Percentiles rank a stretch among this genome's conserved stretches.
Evolutionary conservation across 2,113 vertebrate genomes (phyloP).

Genomic region (Eclectus roratus): DNA sequence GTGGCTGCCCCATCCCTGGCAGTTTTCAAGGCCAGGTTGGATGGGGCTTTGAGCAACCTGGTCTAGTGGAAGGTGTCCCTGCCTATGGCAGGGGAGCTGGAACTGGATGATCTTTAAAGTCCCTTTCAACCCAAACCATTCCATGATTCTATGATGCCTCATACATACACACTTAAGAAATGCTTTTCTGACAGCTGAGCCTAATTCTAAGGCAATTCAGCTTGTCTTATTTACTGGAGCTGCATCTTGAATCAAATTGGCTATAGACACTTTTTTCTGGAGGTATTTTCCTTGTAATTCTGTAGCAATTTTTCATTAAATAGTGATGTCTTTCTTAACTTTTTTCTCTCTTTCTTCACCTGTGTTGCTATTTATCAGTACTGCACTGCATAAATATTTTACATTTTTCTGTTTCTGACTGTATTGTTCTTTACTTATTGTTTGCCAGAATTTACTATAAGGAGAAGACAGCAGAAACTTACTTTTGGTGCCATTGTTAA

Average conservation of each 20-base stretch:
- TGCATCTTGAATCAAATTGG: neutral
- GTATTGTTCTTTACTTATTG: neutral
- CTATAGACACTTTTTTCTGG: neutral
- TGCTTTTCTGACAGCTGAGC: neutral
- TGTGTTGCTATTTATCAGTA: conserved; percentile 23
- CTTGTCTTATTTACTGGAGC: neutral
- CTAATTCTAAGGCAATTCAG: neutral
- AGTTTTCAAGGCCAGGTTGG: neutral
- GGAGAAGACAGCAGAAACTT: neutral
- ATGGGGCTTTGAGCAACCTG: neutral
- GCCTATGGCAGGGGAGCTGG: neutral
- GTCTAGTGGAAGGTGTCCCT: neutral
- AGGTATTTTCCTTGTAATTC: conserved; percentile 6
- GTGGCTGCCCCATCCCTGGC: neutral
- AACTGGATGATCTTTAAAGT: neutral
- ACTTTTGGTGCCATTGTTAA: neutral
- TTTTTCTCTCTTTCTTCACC: neutral
- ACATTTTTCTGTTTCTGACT: conserved; percentile 3
- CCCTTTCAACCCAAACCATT: neutral
- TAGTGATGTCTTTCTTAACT: neutral
- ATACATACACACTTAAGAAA: neutral
- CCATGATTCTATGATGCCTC: neutral
- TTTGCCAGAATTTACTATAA: neutral
- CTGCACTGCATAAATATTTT: conserved; percentile 5
- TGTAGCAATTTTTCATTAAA: neutral